Conservation (phyloP, 2,797 vertebrate genomes). For the Chaunax sp. region DNA sequence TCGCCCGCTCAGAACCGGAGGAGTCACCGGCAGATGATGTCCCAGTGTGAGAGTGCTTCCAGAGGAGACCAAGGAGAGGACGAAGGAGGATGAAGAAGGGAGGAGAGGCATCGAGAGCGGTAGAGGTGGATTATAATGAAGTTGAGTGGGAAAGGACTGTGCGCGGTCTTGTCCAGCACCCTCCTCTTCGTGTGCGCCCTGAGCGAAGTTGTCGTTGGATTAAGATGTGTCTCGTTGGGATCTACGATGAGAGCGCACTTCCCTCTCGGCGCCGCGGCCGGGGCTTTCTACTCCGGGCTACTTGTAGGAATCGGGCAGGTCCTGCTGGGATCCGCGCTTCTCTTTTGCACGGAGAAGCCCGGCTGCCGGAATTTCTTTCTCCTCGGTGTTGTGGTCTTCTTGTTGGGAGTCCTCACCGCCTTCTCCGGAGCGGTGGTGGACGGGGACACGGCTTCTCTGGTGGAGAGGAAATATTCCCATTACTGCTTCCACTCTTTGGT, state of each 20-base stretch:
- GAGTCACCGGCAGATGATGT: conserved; percentile 81
- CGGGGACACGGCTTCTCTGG: conserved; percentile 93
- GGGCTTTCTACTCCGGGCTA: conserved; percentile 95
- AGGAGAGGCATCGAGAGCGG: conserved; percentile 84
- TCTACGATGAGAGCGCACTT: conserved; percentile 91
- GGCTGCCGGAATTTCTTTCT: conserved; percentile 93
- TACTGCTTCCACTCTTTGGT: conserved; percentile 87
- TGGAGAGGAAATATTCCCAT: conserved; percentile 93
- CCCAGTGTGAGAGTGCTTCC: conserved; percentile 82
- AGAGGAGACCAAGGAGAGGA: conserved; percentile 85
- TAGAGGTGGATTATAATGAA: conserved; percentile 94
- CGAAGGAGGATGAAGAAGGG: conserved; percentile 91
- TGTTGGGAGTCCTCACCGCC: conserved; percentile 94
- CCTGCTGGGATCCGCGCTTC: conserved; percentile 88
- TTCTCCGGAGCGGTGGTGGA: conserved; percentile 97
- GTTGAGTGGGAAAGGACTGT: conserved; percentile 96
- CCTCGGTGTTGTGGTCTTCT: conserved; percentile 91
- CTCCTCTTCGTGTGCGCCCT: conserved; percentile 95
- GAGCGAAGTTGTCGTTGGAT: conserved; percentile 92
- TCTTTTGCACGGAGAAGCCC: conserved; percentile 89
- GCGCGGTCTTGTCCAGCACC: conserved; percentile 93
- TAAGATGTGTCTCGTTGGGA: conserved; percentile 92
- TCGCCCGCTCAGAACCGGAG: conserved; percentile 78
- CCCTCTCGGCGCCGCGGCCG: conserved; percentile 90
- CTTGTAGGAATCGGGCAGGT: conserved; percentile 90